phyloP scores from a whole-genome alignment of 1,140 invertebrate species.

The Drosophila cardini region DNA sequence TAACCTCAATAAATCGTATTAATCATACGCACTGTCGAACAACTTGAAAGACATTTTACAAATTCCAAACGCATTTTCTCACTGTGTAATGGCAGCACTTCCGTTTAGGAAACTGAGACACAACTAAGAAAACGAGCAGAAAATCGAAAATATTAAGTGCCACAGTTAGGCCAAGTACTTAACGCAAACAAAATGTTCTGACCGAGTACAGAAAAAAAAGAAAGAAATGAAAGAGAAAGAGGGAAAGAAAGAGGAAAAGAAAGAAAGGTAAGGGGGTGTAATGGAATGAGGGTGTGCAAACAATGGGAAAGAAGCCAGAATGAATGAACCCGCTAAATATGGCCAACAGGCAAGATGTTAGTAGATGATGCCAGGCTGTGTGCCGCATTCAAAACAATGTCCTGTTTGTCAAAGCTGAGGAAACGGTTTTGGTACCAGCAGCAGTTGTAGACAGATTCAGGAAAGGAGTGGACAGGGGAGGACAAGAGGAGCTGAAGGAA shows the following conservation, averaged over 20 bases:
- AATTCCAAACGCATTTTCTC: slow-evolving; percentile 54
- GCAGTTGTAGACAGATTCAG: not conserved
- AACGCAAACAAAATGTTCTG: slow-evolving; percentile 60
- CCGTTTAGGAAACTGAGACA: slow-evolving; percentile 35
- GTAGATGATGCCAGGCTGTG: slow-evolving; percentile 3
- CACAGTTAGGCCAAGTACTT: slow-evolving; percentile 75
- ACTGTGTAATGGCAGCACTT: slow-evolving; percentile 65
- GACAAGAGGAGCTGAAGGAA: not conserved
- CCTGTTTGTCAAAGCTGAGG: slow-evolving; percentile 15
- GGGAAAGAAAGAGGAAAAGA: too few species aligned
- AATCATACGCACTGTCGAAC: slow-evolving; percentile 69
- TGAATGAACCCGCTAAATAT: slow-evolving; percentile 70
- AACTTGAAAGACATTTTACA: slow-evolving; percentile 36
- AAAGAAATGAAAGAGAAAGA: too few species aligned
- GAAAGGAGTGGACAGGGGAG: too few species aligned
- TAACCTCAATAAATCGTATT: slow-evolving; percentile 45
- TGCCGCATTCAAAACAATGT: slow-evolving; percentile 51
- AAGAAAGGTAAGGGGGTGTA: too few species aligned
- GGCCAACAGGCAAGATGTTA: slow-evolving; percentile 56
- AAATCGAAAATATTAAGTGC: slow-evolving; percentile 79
- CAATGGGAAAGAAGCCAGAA: slow-evolving; percentile 49
- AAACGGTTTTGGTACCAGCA: slow-evolving; percentile 14
- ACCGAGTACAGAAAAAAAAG: not conserved
- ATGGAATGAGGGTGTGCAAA: slow-evolving; percentile 63
- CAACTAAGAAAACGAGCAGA: not conserved